phyloP scores from a whole-genome alignment of 2,113 vertebrate species.

The Pterophyllum scalare region DNA sequence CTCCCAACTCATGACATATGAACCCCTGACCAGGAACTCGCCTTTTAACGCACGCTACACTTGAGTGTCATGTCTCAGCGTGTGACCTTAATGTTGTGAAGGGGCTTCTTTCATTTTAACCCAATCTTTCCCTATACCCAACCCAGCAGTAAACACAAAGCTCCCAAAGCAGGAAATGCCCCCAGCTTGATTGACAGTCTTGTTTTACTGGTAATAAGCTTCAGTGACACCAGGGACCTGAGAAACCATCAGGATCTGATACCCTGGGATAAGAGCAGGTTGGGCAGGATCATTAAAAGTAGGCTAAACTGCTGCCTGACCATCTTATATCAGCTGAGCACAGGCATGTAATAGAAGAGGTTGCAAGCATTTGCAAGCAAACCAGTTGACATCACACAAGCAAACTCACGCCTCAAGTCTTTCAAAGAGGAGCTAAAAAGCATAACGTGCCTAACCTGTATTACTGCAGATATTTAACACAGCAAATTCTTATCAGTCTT shows the following conservation, averaged over 20 bases:
- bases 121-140: background rate
- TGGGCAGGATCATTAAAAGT: background rate
- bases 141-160: background rate
- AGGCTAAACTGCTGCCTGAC: background rate
- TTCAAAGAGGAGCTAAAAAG: background rate
- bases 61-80: background rate
- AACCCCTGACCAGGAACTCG: background rate
- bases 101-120: background rate
- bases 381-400: constrained; percentile 2
- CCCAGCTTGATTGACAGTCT: background rate
- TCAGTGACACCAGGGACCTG: background rate
- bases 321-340: background rate
- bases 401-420: background rate
- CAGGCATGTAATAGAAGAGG: background rate
- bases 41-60: background rate
- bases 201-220: background rate
- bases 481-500: background rate
- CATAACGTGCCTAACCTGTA: background rate
- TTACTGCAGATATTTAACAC: background rate
- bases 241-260: background rate
- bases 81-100: background rate
- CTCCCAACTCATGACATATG: background rate
- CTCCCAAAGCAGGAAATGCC: background rate
- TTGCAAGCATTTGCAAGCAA: background rate
- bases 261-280: background rate